Evolutionary conservation across 2,797 vertebrate species (phyloP).

Genomic region (Arctocebus calabarensis): DNA sequence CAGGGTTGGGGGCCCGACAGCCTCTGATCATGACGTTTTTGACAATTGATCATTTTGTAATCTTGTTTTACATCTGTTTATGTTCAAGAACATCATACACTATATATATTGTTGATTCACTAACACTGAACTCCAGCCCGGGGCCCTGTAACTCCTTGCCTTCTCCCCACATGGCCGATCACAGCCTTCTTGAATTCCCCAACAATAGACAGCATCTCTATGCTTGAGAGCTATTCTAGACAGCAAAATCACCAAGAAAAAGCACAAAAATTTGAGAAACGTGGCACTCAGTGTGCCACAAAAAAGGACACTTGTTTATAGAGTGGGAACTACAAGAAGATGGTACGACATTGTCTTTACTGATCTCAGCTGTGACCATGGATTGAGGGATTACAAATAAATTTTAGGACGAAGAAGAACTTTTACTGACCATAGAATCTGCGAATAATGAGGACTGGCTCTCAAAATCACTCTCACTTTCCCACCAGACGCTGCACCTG

Average conservation of each 20-base stretch:
- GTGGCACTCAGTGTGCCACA: neutral
- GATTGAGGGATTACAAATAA: neutral
- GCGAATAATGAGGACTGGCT: neutral
- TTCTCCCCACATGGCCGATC: neutral
- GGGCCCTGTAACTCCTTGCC: neutral
- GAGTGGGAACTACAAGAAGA: neutral
- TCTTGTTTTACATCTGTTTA: neutral
- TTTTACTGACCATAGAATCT: neutral
- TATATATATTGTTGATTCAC: neutral
- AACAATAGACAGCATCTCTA: neutral
- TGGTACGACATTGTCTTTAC: neutral
- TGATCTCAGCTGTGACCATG: neutral
- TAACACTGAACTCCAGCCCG: neutral
- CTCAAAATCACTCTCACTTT: neutral
- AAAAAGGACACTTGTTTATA: neutral
- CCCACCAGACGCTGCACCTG: neutral
- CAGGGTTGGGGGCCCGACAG: neutral
- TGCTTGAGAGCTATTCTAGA: neutral
- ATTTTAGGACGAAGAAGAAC: neutral
- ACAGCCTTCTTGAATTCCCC: neutral
- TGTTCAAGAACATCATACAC: slow-evolving; percentile 5
- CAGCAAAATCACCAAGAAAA: neutral
- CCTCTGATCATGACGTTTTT: neutral
- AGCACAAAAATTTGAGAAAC: neutral
- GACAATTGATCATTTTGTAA: neutral